phyloP scores from a whole-genome alignment of 2,797 vertebrate species.

The Mus minutoides region DNA sequence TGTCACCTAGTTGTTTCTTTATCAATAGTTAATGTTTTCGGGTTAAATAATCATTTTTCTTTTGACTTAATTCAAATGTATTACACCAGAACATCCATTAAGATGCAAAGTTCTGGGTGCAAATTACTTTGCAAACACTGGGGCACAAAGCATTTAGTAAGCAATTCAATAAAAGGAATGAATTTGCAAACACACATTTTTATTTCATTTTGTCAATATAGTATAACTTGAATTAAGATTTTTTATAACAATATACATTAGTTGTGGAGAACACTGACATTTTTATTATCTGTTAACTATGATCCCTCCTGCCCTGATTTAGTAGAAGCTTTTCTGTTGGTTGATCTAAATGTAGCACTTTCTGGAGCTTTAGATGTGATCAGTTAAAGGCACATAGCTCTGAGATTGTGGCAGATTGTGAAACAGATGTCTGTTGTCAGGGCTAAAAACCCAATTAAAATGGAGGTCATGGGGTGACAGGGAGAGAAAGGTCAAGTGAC shows the following conservation, averaged over 20 bases:
- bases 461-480: conserved; percentile 36
- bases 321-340: conserved; percentile 52
- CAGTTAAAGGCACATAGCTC: conserved; percentile 51
- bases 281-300: conserved; percentile 56
- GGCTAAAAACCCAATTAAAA: conserved; percentile 73
- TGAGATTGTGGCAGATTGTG: conserved; percentile 57
- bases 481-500: neutral
- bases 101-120: neutral
- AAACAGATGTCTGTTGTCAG: conserved; percentile 62
- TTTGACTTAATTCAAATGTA: neutral
- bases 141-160: neutral
- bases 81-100: neutral
- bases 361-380: conserved; percentile 50
- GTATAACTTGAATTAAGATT: neutral
- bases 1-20: neutral
- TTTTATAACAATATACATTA: conserved; percentile 40
- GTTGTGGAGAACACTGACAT: conserved; percentile 47
- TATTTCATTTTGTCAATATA: neutral
- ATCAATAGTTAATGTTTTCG: neutral
- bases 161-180: neutral
- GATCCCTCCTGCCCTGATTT: conserved; percentile 37
- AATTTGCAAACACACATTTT: neutral
- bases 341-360: conserved; percentile 70
- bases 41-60: neutral
- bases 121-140: neutral